Percentiles rank a stretch among this genome's conserved stretches.
phyloP scores from a whole-genome alignment of 2,888 invertebrate genomes.

The Lasioglossum oenotherae region DNA sequence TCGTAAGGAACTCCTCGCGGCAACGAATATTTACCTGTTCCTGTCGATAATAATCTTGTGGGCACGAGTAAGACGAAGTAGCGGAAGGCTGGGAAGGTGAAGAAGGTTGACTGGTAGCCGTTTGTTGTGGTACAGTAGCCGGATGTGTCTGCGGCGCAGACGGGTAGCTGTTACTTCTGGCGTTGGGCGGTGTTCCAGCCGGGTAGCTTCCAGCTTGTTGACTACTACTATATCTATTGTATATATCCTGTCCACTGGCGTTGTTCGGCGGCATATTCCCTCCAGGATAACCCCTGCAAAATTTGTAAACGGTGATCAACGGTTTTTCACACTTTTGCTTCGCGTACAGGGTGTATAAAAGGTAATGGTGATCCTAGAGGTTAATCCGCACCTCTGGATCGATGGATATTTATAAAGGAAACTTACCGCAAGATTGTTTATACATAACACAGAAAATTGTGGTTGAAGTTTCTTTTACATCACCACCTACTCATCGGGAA shows the following conservation, averaged over 20 bases:
- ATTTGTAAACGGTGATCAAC: background rate
- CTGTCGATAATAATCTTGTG: slow-evolving; percentile 85
- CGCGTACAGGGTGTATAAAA: background rate
- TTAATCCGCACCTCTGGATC: too few relatives aligned
- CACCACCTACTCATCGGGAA: too few relatives aligned
- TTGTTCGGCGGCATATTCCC: slow-evolving; percentile 81
- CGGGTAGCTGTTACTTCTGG: slow-evolving; percentile 85
- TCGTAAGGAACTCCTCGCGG: background rate
- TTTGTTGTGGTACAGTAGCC: slow-evolving; percentile 86
- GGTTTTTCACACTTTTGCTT: background rate
- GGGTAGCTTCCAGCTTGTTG: slow-evolving; percentile 81
- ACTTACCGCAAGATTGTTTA: too few relatives aligned
- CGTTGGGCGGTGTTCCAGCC: slow-evolving; percentile 77
- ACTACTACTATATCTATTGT: slow-evolving; percentile 82
- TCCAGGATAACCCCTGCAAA: slow-evolving; percentile 81
- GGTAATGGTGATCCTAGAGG: too few relatives aligned
- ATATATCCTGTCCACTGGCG: slow-evolving; percentile 82
- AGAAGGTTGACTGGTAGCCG: slow-evolving; percentile 91
- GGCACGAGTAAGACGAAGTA: slow-evolving; percentile 84
- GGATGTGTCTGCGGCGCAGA: slow-evolving; percentile 86
- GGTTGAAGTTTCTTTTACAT: too few relatives aligned
- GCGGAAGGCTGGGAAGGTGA: slow-evolving; percentile 90
- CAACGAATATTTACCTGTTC: slow-evolving; percentile 86
- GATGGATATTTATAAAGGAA: too few relatives aligned
- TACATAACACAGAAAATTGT: too few relatives aligned